phyloP scores from a whole-genome alignment of 2,888 invertebrate genomes.

The Scrobipalpa costella region DNA sequence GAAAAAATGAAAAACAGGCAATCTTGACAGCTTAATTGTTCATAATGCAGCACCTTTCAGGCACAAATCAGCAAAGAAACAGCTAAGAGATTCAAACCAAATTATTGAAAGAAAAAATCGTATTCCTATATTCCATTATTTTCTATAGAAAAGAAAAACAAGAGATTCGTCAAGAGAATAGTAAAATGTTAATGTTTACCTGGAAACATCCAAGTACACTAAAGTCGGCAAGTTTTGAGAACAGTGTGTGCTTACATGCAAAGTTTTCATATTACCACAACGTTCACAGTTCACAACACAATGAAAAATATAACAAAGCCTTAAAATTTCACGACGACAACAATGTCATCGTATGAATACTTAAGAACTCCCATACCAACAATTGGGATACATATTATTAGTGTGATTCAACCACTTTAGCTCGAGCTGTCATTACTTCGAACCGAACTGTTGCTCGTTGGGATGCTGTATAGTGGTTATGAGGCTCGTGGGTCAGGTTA shows the following conservation, averaged over 20 bases:
- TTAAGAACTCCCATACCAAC: constrained; percentile 21
- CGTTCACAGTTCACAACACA: neutral
- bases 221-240: constrained; percentile 1
- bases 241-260: neutral
- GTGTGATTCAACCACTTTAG: constrained; percentile 40
- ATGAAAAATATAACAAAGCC: constrained; percentile 23
- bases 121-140: no score
- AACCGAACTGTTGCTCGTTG: constrained; percentile 34
- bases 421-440: constrained; percentile 48
- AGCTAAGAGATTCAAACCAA: no score
- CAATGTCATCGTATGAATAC: constrained; percentile 26
- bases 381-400: constrained; percentile 29
- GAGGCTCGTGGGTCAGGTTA: constrained; percentile 49
- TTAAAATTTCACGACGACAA: constrained; percentile 27
- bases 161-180: neutral
- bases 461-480: constrained; percentile 37
- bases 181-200: neutral
- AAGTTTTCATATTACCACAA: constrained; percentile 8
- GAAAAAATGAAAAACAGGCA: no score
- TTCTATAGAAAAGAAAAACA: neutral
- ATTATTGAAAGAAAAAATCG: no score
- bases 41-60: no score
- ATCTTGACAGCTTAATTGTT: no score
- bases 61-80: no score
- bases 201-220: neutral